Evolutionary conservation across 1,140 invertebrate genomes (phyloP), one percentile per base, ranked within the genome.

Genomic region (Hylaeus volcanicus): DNA sequence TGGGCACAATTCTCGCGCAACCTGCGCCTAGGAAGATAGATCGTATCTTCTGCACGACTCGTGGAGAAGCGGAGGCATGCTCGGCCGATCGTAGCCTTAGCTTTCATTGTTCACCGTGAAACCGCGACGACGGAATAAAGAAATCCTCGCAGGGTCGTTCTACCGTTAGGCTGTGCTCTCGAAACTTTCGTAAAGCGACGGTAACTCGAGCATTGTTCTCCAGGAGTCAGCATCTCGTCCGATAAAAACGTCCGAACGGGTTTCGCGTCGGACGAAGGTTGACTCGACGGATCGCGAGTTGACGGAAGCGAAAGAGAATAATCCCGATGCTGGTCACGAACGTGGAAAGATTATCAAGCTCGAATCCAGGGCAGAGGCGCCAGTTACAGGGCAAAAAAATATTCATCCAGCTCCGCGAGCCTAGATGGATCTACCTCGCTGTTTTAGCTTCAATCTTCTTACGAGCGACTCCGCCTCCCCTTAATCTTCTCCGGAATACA

Each of bases 91-190:
- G 60, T 77, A 53, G 66, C 14, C 39, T 61, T 76, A 66, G 56
- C 65, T 72, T 81, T 76, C 72, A 85, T 85, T 85, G 82, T 89
- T 75, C 80, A 65, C 73, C 61, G 81, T 75, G 84, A 81, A 82
- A 84, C 78, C 82, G 82, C 74, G 37, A n/a, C 4, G 2, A 26
- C 12, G 41, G 9, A 37, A 45, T 9, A 58, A 71, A 71, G 53
- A 14, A 70, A 70, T 56, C 68, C 26, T 12, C 1, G n/a, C 41
- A n/a, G 12, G 48, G 8, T 41, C 37, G 48, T 11, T 64, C 26
- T 55, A 65, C 77, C 70, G 77, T 79, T 79, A 74, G 12, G 0
- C 69, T 45, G 43, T 75, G 53, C 51, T 74, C 77, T 64, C 45
- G 41, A 72, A 72, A 73, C 51, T 79, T 65, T 15, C 15, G 64